phyloP scores from a whole-genome alignment of 1,140 invertebrate genomes.

The Habropoda laboriosa region DNA sequence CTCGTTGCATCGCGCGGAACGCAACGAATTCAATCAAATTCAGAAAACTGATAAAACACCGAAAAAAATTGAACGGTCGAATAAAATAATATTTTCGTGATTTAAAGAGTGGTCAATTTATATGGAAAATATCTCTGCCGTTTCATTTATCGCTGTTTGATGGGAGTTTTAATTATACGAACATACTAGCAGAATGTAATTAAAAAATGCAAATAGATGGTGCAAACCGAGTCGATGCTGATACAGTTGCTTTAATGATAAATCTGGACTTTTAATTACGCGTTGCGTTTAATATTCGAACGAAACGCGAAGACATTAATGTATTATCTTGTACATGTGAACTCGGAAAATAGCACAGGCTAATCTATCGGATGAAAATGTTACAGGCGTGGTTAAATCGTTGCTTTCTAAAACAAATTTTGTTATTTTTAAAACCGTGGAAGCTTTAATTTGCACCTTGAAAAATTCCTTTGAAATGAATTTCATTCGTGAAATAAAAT shows the following conservation, averaged over 20 bases:
- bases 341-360: not conserved
- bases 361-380: too few relatives aligned
- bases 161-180: not conserved
- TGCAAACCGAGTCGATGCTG: not conserved
- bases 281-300: not conserved
- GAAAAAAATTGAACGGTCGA: not conserved
- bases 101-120: not conserved
- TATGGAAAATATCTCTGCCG: not conserved
- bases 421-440: too few relatives aligned
- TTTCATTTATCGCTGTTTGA: not conserved
- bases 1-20: too few relatives aligned
- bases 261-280: constrained; percentile 3
- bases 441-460: too few relatives aligned
- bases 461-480: too few relatives aligned
- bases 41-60: too few relatives aligned
- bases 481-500: too few relatives aligned
- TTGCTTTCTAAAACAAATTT: too few relatives aligned
- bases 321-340: not conserved
- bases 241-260: constrained; percentile 10
- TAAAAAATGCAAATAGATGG: constrained; percentile 15
- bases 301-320: not conserved
- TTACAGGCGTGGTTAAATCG: too few relatives aligned
- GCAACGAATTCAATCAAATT: not conserved
- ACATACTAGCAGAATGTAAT: not conserved
- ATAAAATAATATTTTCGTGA: not conserved